Evolutionary conservation across 2,113 vertebrate species (phyloP).

Genomic region (Verasper variegatus): DNA sequence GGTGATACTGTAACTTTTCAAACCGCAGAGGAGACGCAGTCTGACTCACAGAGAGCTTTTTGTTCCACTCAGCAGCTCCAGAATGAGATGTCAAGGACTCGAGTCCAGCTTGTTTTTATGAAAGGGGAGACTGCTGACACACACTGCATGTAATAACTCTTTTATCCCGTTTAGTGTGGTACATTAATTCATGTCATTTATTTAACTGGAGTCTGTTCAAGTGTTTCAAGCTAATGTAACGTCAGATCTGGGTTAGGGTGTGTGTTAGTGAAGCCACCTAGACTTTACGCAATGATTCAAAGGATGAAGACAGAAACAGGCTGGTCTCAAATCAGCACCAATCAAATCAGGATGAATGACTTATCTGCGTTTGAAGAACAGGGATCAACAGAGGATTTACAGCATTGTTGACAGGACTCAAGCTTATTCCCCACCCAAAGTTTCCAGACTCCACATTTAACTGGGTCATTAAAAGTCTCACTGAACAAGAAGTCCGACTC

Average conservation of each 20-base stretch:
- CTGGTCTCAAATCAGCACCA: not conserved
- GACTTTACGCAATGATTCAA: not conserved
- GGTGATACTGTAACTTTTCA: constrained; percentile 29
- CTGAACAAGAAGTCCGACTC: too few relatives aligned
- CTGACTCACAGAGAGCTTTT: constrained; percentile 58
- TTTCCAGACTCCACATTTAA: too few relatives aligned
- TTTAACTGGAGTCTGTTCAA: too few relatives aligned
- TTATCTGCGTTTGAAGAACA: too few relatives aligned
- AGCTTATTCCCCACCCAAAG: too few relatives aligned
- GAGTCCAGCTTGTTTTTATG: constrained; percentile 25
- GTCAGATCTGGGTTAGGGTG: not conserved
- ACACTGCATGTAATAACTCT: not conserved
- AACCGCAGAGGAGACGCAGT: not conserved
- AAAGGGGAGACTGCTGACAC: constrained; percentile 4
- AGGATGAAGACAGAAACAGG: not conserved
- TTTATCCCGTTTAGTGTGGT: not conserved
- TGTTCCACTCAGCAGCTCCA: constrained; percentile 30
- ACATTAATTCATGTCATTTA: not conserved
- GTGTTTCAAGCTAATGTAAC: too few relatives aligned
- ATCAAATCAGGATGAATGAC: not conserved
- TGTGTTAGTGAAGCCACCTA: too few relatives aligned
- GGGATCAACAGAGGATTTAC: too few relatives aligned
- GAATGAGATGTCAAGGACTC: constrained; percentile 41
- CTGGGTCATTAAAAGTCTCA: too few relatives aligned
- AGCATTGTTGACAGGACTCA: too few relatives aligned